Evolutionary conservation across 2,113 vertebrate species (phyloP).

Genomic region (Scophthalmus maximus): DNA sequence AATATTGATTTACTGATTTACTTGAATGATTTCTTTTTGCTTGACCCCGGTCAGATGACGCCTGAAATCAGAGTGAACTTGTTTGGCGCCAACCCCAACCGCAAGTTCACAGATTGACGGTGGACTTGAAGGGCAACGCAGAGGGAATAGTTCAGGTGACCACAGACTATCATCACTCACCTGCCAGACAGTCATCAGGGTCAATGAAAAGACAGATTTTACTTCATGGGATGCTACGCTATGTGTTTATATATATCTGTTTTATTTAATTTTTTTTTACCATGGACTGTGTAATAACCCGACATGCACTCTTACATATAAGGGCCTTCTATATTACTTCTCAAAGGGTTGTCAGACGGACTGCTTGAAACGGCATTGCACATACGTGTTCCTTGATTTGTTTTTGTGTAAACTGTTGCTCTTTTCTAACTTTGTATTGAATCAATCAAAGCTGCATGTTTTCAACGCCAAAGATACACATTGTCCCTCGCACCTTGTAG

Average conservation of each 20-base stretch:
- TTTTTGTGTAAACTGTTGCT: not conserved
- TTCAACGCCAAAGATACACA: conserved; percentile 36
- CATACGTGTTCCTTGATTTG: not conserved
- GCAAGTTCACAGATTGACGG: conserved; percentile 92
- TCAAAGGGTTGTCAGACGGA: not conserved
- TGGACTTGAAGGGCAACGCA: conserved; percentile 17
- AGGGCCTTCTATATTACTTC: not conserved
- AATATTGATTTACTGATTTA: not conserved
- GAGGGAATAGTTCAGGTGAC: conserved; percentile 33
- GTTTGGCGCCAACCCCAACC: conserved; percentile 93
- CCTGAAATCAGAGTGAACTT: conserved; percentile 92
- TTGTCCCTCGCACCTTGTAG: not conserved
- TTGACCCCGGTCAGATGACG: conserved; percentile 91
- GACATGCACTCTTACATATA: not conserved
- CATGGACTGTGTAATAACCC: not conserved
- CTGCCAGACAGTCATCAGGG: not conserved
- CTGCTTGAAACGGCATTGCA: conserved; percentile 6
- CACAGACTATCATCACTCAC: conserved; percentile 11
- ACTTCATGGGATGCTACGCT: not conserved
- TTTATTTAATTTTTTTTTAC: conserved; percentile 13
- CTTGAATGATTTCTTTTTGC: not conserved
- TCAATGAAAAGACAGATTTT: not conserved
- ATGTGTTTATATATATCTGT: conserved; percentile 1
- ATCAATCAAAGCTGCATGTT: conserved; percentile 11
- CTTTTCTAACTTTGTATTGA: not conserved